Evolutionary conservation across 2,797 vertebrate genomes (phyloP), one percentile per base, ranked within the genome.

Genomic region (Leptoclinus maculatus): DNA sequence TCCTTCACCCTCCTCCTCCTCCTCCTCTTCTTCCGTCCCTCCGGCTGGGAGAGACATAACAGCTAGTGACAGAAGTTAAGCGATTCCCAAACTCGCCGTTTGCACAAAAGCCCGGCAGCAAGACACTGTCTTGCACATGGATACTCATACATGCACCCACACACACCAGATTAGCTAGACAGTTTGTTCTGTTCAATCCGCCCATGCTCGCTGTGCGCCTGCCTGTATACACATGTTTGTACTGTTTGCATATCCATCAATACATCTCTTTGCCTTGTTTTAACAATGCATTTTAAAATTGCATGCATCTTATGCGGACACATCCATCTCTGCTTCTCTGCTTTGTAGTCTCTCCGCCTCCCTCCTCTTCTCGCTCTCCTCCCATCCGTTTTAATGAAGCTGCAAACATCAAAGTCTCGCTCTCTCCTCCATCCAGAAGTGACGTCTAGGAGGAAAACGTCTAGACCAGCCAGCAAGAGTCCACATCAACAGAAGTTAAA

Each of bases 1-100:
- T 69, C 72, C 39, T 32, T 85, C 17, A 21, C 19, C 17, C 66
- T 80, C 72, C 8, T 19, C 83, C 71, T 85, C 71, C 74, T 79
- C 77, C 32, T 29, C 63, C 84, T 76, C 47, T 68, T 79, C 47
- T 32, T 74, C 76, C 32, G 68, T 87, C 85, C 91, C 85, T 83
- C 89, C 7, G 77, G 89, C 89, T 79, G 64, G 69, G 71, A 82
- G 74, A 91, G 92, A 95, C 85, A 84, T 94, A 94, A 95, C 93
- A 91, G 86, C 86, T 88, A 91, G 91, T 94, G 95, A 95, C 95
- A 95, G 91, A 93, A 93, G 93, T 93, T 94, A 95, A 95, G 93
- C 93, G 93, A 95, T 93, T 94, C 90, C 85, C 87, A 94, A 93
- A 92, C 87, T 83, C 21, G 65, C 86, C 68, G 79, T 86, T 89